Conservation (phyloP, 2,888 invertebrate genomes). For the Pseudococcus longispinus region DNA sequence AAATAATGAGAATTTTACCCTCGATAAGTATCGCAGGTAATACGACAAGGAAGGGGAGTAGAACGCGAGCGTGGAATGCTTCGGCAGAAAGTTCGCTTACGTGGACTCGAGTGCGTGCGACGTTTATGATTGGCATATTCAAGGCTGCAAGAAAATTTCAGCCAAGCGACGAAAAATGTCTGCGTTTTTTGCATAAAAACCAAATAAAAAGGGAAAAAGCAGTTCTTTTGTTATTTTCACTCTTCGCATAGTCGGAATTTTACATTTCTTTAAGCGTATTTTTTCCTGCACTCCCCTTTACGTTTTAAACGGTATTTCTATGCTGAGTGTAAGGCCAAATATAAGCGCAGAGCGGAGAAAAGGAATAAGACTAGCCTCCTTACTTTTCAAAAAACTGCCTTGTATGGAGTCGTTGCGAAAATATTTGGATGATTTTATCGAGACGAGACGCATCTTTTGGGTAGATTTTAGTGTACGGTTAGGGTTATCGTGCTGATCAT, state of each 20-base stretch:
- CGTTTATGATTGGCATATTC: conserved; percentile 42
- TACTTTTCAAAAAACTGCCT: conserved; percentile 14
- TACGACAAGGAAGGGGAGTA: background rate
- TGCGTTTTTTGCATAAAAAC: conserved; percentile 40
- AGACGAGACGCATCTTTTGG: background rate
- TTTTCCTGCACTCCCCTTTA: background rate
- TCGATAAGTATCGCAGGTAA: background rate
- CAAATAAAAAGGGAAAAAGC: conserved; percentile 28
- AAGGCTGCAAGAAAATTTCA: conserved; percentile 17
- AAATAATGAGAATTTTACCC: background rate
- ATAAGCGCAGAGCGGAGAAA: background rate
- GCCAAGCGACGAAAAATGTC: conserved; percentile 1
- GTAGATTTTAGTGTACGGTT: background rate
- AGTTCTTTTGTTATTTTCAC: conserved; percentile 20
- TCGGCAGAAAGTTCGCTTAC: background rate
- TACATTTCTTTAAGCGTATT: conserved; percentile 35
- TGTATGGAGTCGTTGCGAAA: background rate
- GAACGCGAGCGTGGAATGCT: background rate
- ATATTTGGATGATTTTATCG: conserved; percentile 15
- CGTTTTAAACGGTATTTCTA: background rate
- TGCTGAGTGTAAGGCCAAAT: background rate
- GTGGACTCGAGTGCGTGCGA: conserved; percentile 14
- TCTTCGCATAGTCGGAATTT: background rate
- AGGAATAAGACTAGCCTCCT: background rate
- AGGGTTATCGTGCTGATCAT: background rate